Base-by-base conservation (phyloP, 2,888 invertebrate genomes). In the Mesoligia furuncula region DNA sequence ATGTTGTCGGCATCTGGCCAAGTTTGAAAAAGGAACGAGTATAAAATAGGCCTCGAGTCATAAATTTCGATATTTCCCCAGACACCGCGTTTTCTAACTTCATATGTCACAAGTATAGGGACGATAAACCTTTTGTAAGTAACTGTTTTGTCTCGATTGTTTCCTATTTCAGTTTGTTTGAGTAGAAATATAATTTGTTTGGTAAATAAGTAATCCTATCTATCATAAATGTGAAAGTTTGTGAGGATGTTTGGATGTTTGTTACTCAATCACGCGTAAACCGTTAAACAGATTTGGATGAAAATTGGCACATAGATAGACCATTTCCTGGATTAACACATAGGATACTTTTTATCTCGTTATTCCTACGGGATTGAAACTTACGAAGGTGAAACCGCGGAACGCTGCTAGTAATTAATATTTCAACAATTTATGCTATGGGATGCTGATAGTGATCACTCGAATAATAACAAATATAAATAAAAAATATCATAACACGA, bases 51-150 rank as follows among this genome's bases (percentile, higher is more conserved):
- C 68, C 59, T 73, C 61, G 70, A 66, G 64, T 79, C 85, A 85
- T 87, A 87, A 84, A 84, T 89, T 89, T 80, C 71, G 78, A 85
- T 81, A 87, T 88, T 88, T 88, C 87, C 79, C 89, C 69, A 85
- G 89, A 75, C 70, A 81, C 73, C 67, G 59, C 75, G 70, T 80
- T 54, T 81, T 77, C 73, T 75, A 78, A 84, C 75, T 85, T 83
- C 70, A 71, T 80, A 73, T 69, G 79, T 81, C 85, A 82, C 85
- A 69, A 81, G 65, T 81, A 73, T 51, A 59, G 68, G 73, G 11
- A 62, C 75, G 74, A 75, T 75, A 88, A 83, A 87, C 85, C 75
- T 85, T 85, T 87, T 85, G 79, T 71, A 65, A 77, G 75, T 71
- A 62, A 76, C 66, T 59, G 54, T 62, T 70, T 73, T 75, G 36